Conservation (phyloP, 2,113 vertebrate genomes). For the Psophia crepitans region DNA sequence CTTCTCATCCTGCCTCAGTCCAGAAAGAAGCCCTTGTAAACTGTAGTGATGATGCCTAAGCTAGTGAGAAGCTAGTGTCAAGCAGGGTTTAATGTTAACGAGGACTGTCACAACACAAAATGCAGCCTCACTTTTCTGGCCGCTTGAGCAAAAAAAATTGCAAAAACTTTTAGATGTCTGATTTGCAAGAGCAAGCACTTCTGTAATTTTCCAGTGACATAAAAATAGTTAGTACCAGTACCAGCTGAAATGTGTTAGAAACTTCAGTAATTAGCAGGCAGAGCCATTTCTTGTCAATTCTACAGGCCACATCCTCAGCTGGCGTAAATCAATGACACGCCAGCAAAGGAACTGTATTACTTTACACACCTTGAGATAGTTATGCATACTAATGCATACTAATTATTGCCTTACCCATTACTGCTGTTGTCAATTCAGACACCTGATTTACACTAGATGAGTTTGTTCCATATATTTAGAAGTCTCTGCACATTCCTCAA, state of each 20-base stretch:
- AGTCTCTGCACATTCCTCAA: constrained; percentile 15
- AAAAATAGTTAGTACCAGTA: not conserved
- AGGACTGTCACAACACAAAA: not conserved
- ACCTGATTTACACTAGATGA: constrained; percentile 28
- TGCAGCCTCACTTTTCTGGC: not conserved
- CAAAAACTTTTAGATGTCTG: not conserved
- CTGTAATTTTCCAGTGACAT: not conserved
- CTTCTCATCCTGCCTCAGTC: not conserved
- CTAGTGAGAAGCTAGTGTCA: not conserved
- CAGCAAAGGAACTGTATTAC: not conserved
- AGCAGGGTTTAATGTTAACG: not conserved
- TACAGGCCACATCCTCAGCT: not conserved
- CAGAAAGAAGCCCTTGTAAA: not conserved
- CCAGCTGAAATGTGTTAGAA: not conserved
- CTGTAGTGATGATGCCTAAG: not conserved
- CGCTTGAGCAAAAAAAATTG: not conserved
- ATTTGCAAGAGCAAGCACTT: not conserved
- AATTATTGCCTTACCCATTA: constrained; percentile 34
- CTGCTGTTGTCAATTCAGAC: constrained; percentile 16
- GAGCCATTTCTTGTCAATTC: not conserved
- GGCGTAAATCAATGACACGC: not conserved
- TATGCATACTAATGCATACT: constrained; percentile 9
- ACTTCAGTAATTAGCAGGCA: constrained; percentile 6
- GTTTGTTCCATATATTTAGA: not conserved
- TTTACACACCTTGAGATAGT: constrained; percentile 31